phyloP scores from a whole-genome alignment of 2,888 invertebrate species.

The Drosophila siamana region DNA sequence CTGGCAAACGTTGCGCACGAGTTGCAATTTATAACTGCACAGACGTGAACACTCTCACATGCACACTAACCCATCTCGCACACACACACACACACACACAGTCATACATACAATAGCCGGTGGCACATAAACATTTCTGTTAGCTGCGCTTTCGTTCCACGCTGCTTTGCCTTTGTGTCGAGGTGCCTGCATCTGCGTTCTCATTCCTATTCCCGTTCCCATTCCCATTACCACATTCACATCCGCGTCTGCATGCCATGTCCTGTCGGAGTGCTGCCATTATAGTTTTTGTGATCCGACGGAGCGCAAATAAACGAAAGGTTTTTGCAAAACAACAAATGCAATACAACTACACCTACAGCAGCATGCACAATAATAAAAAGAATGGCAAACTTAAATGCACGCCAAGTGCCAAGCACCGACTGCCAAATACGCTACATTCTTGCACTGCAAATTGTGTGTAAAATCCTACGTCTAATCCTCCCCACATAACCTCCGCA shows the following conservation, averaged over 20 bases:
- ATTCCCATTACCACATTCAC: conserved; percentile 32
- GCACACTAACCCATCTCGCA: not conserved
- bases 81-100: not conserved
- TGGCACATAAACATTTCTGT: conserved; percentile 75
- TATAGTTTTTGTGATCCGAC: conserved; percentile 72
- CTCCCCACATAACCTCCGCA: not conserved
- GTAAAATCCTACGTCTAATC: not conserved
- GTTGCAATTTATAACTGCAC: conserved; percentile 76
- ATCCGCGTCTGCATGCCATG: not conserved
- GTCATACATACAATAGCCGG: conserved; percentile 22
- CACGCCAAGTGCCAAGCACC: not conserved
- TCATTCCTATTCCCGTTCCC: conserved; percentile 33
- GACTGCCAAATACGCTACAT: not conserved
- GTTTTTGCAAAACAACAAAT: conserved; percentile 63
- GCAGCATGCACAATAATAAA: conserved; percentile 40
- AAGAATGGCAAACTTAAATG: conserved; percentile 4
- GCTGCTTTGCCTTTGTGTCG: conserved; percentile 58
- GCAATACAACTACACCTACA: conserved; percentile 53
- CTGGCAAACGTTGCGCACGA: conserved; percentile 66
- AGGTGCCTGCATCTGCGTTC: conserved; percentile 54
- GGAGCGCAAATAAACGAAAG: conserved; percentile 77
- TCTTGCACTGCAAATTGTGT: too few relatives aligned
- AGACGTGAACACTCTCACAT: conserved; percentile 55
- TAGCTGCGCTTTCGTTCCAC: conserved; percentile 66
- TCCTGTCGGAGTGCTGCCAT: conserved; percentile 47